Base-by-base conservation (phyloP, 2,797 vertebrate species). In the Artibeus jamaicensis region DNA sequence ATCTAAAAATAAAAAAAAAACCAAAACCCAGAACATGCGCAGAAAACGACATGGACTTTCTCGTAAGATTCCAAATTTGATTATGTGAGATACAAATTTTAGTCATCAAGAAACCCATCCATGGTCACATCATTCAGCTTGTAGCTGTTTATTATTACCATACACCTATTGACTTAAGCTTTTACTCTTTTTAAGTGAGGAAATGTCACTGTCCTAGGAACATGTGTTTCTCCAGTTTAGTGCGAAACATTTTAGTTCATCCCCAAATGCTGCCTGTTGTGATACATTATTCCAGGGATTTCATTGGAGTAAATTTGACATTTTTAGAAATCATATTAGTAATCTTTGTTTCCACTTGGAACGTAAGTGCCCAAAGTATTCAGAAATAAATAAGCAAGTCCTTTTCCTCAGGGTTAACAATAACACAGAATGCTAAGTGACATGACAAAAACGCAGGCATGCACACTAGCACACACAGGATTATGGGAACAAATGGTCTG, bases 141-240 rank as follows among this genome's bases (percentile, higher is more conserved):
- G 62, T 76, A 77, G 57, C 59, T 90, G 18, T 67, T 70, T 89
- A n/a, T 92, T 94, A 29, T 85, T 91, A 68, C 18, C n/a, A 70
- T 86, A 76, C 55, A 34, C 22, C 39, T 57, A 32, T 34, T 91
- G 67, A 77, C 53, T 59, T 73, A 85, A 94, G 50, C 42, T 92
- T 89, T 89, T 68, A 44, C 65, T 93, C 3, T 95, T 86, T 86
- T 91, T 88, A 95, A 19, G 3, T 73, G 74, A 94, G 50, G 71
- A 86, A 74, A 86, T 78, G 86, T 86, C 15, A 68, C 68, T 94
- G 94, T 73, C 1, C 6, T 37, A 37, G 68, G 42, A 86, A 86
- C n/a, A 34, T 86, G 32, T 44, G 70, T 78, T 96, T 92, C 82
- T 94, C 55, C 88, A 22, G 50, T 42, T 94, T 94, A 91, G 55